Evolutionary conservation across 2,113 vertebrate genomes (phyloP).

Genomic region (Eretmochelys imbricata): DNA sequence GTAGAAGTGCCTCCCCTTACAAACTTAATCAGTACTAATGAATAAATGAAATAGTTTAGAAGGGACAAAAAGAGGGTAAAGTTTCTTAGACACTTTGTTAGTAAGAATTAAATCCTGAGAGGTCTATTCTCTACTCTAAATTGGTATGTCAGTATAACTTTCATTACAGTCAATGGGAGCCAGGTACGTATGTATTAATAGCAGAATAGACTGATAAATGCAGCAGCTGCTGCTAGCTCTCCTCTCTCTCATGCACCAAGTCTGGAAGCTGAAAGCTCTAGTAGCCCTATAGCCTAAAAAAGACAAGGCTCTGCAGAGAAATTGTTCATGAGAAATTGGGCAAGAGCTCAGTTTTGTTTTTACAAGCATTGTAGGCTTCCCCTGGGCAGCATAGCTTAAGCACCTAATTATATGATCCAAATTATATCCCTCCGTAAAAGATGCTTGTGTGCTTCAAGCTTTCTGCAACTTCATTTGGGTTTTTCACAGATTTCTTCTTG

Average conservation of each 20-base stretch:
- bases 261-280: conserved; percentile 7
- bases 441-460: conserved; percentile 2
- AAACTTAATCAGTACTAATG: conserved; percentile 66
- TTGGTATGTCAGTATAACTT: conserved; percentile 47
- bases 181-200: conserved; percentile 49
- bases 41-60: conserved; percentile 51
- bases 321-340: not conserved
- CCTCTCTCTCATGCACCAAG: not conserved
- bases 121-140: not conserved
- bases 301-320: accelerated
- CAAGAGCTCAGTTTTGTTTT: accelerated
- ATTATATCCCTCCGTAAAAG: not conserved
- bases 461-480: not conserved
- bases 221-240: conserved; percentile 18
- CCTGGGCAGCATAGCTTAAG: not conserved
- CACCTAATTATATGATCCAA: not conserved
- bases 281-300: not conserved
- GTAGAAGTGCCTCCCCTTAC: conserved; percentile 38
- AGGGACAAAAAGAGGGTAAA: conserved; percentile 25
- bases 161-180: conserved; percentile 28
- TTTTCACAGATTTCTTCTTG: not conserved
- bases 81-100: conserved; percentile 38
- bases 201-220: conserved; percentile 61
- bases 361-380: not conserved
- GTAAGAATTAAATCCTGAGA: conserved; percentile 32